These are phyloP conservation scores for Eupithecia tripunctaria DNA, from an alignment of 2,888 invertebrate species.

Conservation along the genomic window DNA sequence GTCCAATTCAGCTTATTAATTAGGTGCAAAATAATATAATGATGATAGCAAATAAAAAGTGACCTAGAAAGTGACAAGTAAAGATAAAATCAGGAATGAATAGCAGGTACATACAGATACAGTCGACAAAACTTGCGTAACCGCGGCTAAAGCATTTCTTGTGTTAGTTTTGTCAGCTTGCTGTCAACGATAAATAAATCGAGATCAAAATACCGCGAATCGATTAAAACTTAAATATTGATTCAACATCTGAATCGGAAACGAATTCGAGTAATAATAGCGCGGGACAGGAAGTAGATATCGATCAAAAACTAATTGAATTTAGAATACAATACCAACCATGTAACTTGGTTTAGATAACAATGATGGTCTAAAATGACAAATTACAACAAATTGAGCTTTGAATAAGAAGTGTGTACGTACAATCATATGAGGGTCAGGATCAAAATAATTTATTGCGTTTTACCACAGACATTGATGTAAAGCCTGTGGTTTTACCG, in stretches of 20 bases:
- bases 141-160: conserved; percentile 50
- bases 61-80: conserved; percentile 44
- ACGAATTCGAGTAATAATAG: conserved; percentile 38
- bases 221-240: conserved; percentile 36
- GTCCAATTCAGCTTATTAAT: background rate
- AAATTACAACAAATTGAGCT: background rate
- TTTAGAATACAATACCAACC: conserved; percentile 36
- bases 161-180: conserved; percentile 46
- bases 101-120: background rate
- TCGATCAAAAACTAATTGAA: conserved; percentile 33
- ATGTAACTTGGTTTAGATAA: conserved; percentile 26
- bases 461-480: background rate
- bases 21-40: background rate
- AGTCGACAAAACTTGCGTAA: conserved; percentile 45
- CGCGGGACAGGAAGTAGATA: conserved; percentile 38
- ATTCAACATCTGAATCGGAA: conserved; percentile 35
- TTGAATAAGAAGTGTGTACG: background rate
- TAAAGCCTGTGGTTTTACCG: background rate
- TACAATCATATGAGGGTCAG: conserved; percentile 16
- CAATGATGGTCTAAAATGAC: conserved; percentile 21
- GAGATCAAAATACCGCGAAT: conserved; percentile 38
- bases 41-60: conserved; percentile 33
- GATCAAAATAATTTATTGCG: background rate
- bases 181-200: conserved; percentile 45
- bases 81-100: conserved; percentile 22